Base-by-base conservation (phyloP, 2,888 invertebrate genomes). In the Thymelicus sylvestris region DNA sequence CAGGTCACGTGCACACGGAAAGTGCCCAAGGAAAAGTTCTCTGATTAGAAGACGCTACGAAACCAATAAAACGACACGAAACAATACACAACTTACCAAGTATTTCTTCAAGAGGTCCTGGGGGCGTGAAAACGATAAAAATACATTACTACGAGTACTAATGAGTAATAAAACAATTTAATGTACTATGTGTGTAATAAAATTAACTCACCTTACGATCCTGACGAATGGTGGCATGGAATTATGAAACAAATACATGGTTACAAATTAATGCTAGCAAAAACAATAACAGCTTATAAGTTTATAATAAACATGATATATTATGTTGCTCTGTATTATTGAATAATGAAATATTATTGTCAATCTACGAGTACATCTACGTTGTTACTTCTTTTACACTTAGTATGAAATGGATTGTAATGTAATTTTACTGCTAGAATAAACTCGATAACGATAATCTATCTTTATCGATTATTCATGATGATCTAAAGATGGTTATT, bases 51-150 rank as follows among this genome's bases (percentile, higher is more conserved):
- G 24, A 24, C 12, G 24, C 7, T 19, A 24, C 19, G 15, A 15
- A 55, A 55, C 10, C 24, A 24, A 24, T 55, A 10, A 12, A 55
- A 3, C 10, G 55, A 55, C 12, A 19, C 38, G 24, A 41, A 55
- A 57, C 62, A n/a, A 10, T 1, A 44, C 52, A 52, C 31, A 62
- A 85, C 92, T 90, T 83, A 93, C 93, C 90, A 89, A 76, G 78
- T 92, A 85, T 74, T 83, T 81, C 78, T 84, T 85, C 75, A 86
- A 78, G 38, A 95, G 87, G 82, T 95, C 95, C 95, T 95, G 85
- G 74, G 72, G 69, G 84, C 82, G 82, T 83, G 81, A 80, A 85
- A 86, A 82, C 73, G 8, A 8, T 76, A 78, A 73, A 75, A 78
- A 77, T 73, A 66, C 74, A 69, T 76, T 74, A 79, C 73, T 77